These are phyloP conservation scores for Neodiprion fabricii DNA, from an alignment of 1,140 invertebrate genomes.

Conservation along the genomic window DNA sequence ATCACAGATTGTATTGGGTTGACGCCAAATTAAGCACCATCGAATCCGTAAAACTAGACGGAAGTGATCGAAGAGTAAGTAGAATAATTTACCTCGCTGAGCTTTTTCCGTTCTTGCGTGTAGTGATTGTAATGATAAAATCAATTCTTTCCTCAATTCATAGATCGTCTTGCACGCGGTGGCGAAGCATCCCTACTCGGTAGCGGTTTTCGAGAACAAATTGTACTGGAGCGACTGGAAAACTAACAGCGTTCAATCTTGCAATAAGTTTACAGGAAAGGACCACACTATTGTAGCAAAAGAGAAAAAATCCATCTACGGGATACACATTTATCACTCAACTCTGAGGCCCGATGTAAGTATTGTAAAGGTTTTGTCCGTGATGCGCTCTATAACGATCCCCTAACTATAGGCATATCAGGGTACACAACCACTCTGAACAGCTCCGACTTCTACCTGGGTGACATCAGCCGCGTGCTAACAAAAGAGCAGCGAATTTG, in stretches of 20 bases:
- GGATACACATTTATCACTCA: slow-evolving; percentile 74
- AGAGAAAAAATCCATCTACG: slow-evolving; percentile 63
- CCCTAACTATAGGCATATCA: too few species aligned
- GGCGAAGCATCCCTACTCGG: slow-evolving; percentile 78
- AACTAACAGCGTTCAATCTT: slow-evolving; percentile 68
- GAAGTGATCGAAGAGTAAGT: slow-evolving; percentile 67
- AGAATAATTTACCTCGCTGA: slow-evolving; percentile 13
- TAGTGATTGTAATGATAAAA: slow-evolving; percentile 7
- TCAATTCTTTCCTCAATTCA: slow-evolving; percentile 21
- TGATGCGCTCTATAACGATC: too few species aligned
- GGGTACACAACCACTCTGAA: too few species aligned
- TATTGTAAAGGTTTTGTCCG: background rate
- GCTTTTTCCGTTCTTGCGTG: slow-evolving; percentile 16
- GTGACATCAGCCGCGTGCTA: too few species aligned
- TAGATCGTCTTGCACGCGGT: slow-evolving; percentile 63
- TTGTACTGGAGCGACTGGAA: slow-evolving; percentile 88
- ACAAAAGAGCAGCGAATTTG: too few species aligned
- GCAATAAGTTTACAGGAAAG: slow-evolving; percentile 74
- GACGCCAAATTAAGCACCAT: slow-evolving; percentile 76
- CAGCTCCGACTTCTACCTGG: too few species aligned
- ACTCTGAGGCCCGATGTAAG: slow-evolving; percentile 59
- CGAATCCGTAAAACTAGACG: slow-evolving; percentile 79
- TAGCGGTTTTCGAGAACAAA: slow-evolving; percentile 86
- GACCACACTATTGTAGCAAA: slow-evolving; percentile 63
- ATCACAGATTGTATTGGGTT: slow-evolving; percentile 80